Base-by-base conservation (phyloP, 1,140 invertebrate genomes). In the Zaprionus africanus region DNA sequence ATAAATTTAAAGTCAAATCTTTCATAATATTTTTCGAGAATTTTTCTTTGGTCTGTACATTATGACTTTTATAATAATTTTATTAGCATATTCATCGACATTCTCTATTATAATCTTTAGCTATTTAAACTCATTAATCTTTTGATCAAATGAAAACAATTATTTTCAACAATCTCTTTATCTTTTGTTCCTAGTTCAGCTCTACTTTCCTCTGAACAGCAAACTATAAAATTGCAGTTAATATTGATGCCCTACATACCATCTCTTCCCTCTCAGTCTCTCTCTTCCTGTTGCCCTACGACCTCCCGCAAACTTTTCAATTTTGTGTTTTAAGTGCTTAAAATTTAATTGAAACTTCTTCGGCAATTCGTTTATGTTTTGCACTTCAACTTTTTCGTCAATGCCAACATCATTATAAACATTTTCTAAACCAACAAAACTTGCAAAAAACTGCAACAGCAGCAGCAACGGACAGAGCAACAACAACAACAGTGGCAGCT, bases 351-450 rank as follows among this genome's bases (percentile, higher is more conserved):
- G 13, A 34, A 43, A 57, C 26, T 56, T 54, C 12, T 19, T 6
- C 31, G 11, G 36, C 36, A 11, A 60, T 72, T 60, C 61, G 41
- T 41, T 67, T 49, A 58, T 43, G 24, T 51, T 58, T 63, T 46
- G 51, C 61, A 63, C 41, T 46, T 46, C 41, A 46, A 46, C 41
- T 46, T 46, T 46, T 46, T 46, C 61, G 17, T 46, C 57, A 28
- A 56, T 62, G 72, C 58, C 51, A 75, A 63, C 66, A 49, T 62
- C 59, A 69, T 75, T 75, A 75, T 69, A 49, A 62, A 58, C 58
- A 62, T 69, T 75, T 53, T 49, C 67, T 69, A 75, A 75, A 58
- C 66, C 66, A 75, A 69, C 69, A 69, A 58, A 62, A 75, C 66
- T 75, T 75, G 49, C 41, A 75, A 61, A 74, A 69, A 62, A 56